Evolutionary conservation across 2,888 invertebrate genomes (phyloP), one percentile per base, ranked within the genome.

Genomic region (Acleris cristana): DNA sequence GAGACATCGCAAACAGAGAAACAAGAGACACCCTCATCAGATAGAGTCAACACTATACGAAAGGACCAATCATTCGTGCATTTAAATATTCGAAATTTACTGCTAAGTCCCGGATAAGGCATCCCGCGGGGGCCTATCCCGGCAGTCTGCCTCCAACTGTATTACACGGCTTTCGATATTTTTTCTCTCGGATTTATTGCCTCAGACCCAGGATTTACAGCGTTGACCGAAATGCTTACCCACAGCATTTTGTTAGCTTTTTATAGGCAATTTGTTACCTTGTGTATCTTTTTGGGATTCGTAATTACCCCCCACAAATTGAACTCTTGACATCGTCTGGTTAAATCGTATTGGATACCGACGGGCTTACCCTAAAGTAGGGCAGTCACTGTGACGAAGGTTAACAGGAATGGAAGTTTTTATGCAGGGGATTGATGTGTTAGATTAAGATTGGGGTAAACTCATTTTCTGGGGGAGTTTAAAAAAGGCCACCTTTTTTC

Each of bases 241-340:
- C 87, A 80, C 84, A 85, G 81, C 85, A 86, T 89, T 89, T 89
- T 88, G 89, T 89, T 89, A 89, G 87, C 85, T 88, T 89, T 91
- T 90, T 90, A 91, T 90, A 87, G 89, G 82, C 90, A 87, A 89
- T 90, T 90, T 88, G 89, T 89, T 88, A 88, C 89, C 87, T 85
- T 87, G 84, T 89, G 87, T 89, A 89, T 88, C 87, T 89, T 87
- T 86, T 85, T 84, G 78, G 82, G 83, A 82, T 83, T 81, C 79
- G 80, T 83, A 83, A 83, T 87, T 83, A 81, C 77, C 77, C 76
- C 76, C 81, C 82, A 76, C 83, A 84, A 87, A 87, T 87, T 84
- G 86, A 84, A 81, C 86, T 80, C 79, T 82, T 80, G 82, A 79
- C 75, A 73, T 64, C 62, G 59, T 53, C 44, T 60, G 59, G 68